A percentile compares a stretch with the other conserved stretches of the same genome.
These are phyloP conservation scores for Manduca sexta DNA, from an alignment of 1,140 invertebrate genomes.

Conservation along the genomic window DNA sequence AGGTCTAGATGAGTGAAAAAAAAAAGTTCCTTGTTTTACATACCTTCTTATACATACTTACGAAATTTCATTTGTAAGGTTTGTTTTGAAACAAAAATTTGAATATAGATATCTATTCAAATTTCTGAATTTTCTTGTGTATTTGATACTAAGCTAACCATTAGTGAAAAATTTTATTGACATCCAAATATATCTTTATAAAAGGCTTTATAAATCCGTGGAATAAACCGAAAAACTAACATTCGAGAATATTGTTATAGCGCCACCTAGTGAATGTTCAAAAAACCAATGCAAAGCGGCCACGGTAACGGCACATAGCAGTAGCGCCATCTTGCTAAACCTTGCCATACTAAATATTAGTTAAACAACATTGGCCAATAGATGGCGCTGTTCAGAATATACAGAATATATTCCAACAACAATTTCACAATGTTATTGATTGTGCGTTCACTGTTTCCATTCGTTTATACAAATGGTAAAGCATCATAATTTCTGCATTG, in stretches of 20 bases:
- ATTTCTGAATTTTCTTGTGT: no score
- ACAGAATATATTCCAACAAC: background rate
- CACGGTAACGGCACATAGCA: background rate
- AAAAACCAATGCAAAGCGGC: background rate
- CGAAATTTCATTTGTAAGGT: no score
- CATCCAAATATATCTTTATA: no score
- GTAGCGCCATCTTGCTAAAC: constrained; percentile 7
- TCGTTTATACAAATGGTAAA: background rate
- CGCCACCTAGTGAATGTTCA: constrained; percentile 14
- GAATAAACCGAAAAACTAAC: no score
- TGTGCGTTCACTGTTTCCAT: constrained; percentile 16
- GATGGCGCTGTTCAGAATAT: constrained; percentile 39
- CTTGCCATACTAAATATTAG: background rate
- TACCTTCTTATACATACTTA: no score
- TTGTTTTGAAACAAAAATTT: no score
- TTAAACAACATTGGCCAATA: constrained; percentile 3
- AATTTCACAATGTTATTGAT: constrained; percentile 20
- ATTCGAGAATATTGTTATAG: background rate
- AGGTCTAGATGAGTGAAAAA: no score
- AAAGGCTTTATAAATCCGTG: no score
- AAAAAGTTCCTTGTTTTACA: no score
- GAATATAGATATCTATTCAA: no score
- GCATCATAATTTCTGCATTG: background rate
- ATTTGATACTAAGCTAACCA: no score
- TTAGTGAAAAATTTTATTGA: no score